These are phyloP conservation scores for Ceratotherium simum DNA, from an alignment of 2,113 vertebrate genomes.

Conservation along the genomic window DNA sequence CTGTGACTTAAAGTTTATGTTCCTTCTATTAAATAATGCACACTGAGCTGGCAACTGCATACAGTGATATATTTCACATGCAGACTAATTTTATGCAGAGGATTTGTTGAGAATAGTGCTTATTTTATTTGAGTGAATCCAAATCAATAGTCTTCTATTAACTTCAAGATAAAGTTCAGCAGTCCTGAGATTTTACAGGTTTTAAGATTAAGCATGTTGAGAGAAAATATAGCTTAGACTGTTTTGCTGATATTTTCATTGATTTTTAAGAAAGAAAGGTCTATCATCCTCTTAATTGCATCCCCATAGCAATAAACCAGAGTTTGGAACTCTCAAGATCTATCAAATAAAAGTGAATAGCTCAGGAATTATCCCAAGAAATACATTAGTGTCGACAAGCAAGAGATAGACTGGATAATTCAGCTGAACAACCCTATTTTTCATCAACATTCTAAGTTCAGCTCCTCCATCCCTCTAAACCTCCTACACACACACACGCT, in stretches of 20 bases:
- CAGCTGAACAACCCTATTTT: not conserved
- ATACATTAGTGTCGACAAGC: not conserved
- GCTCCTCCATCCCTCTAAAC: not conserved
- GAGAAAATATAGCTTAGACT: not conserved
- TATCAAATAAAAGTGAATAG: conserved; percentile 25
- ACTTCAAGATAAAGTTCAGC: conserved; percentile 58
- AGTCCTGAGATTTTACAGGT: conserved; percentile 45
- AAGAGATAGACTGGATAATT: not conserved
- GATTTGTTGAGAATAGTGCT: conserved; percentile 33
- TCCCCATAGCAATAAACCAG: conserved; percentile 11
- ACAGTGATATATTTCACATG: not conserved
- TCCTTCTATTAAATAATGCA: not conserved
- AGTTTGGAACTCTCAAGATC: not conserved
- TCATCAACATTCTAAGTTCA: not conserved
- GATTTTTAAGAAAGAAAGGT: conserved; percentile 57
- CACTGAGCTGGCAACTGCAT: not conserved
- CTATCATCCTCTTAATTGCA: conserved; percentile 15
- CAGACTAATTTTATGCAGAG: not conserved
- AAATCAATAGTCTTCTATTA: conserved; percentile 76
- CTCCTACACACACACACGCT: not conserved
- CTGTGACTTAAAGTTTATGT: not conserved
- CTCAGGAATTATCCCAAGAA: not conserved
- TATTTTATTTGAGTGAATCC: conserved; percentile 56
- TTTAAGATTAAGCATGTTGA: conserved; percentile 44
- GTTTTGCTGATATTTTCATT: conserved; percentile 56